phyloP scores from a whole-genome alignment of 2,888 invertebrate genomes.

The Drosophila anceps region DNA sequence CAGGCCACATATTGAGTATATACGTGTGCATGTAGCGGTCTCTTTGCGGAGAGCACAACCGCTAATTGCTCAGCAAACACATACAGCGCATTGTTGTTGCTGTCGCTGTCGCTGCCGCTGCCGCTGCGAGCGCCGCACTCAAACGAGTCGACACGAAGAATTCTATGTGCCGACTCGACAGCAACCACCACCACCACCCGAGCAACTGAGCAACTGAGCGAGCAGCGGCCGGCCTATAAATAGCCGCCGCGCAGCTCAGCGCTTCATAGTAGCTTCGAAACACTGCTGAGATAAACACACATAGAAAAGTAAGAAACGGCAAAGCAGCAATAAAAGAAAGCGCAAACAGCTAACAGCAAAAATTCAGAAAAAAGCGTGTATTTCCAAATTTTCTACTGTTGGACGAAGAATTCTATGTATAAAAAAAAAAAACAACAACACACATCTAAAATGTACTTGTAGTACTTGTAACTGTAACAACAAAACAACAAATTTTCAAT shows the following conservation, averaged over 20 bases:
- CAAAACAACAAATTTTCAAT: conserved; percentile 43
- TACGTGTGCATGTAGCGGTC: conserved; percentile 47
- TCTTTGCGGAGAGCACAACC: conserved; percentile 65
- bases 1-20: conserved; percentile 38
- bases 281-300: conserved; percentile 66
- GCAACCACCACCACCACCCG: conserved; percentile 23
- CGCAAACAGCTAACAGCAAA: conserved; percentile 24
- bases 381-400: conserved; percentile 67
- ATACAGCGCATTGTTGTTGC: conserved; percentile 32
- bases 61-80: conserved; percentile 67
- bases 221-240: conserved; percentile 70
- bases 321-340: conserved; percentile 61
- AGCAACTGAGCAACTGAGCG: conserved; percentile 38
- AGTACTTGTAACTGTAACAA: conserved; percentile 55
- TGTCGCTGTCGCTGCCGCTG: conserved; percentile 2
- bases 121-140: conserved; percentile 20
- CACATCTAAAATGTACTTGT: conserved; percentile 59
- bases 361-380: conserved; percentile 48
- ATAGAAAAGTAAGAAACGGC: conserved; percentile 58
- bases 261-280: conserved; percentile 77
- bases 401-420: conserved; percentile 76
- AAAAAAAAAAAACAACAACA: conserved; percentile 22
- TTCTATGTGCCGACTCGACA: too few species aligned
- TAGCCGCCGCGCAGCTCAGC: conserved; percentile 47
- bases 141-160: conserved; percentile 28